phyloP scores from a whole-genome alignment of 2,797 vertebrate genomes.

The Oreochromis grahami region DNA sequence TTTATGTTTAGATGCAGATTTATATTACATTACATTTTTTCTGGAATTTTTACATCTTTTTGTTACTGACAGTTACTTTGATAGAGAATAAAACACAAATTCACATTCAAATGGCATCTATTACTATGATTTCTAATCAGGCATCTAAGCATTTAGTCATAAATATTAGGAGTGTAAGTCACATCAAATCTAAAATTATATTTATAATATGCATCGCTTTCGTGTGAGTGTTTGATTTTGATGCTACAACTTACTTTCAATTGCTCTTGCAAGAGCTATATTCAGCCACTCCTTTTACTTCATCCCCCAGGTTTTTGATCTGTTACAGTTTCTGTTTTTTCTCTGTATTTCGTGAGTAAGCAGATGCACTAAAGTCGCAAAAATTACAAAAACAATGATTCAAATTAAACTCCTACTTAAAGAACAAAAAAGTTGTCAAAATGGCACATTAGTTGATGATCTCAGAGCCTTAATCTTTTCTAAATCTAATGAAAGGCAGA shows the following conservation, averaged over 20 bases:
- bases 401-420: not conserved
- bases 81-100: not conserved
- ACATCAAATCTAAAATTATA: not conserved
- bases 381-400: not conserved
- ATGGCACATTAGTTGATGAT: not conserved
- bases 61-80: not conserved
- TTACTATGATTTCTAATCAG: not conserved
- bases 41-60: not conserved
- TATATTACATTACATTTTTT: not conserved
- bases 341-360: not conserved
- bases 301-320: not conserved
- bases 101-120: not conserved
- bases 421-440: not conserved
- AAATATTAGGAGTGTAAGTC: not conserved
- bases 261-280: not conserved
- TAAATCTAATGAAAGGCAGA: not conserved
- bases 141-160: not conserved
- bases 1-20: not conserved
- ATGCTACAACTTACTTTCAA: not conserved
- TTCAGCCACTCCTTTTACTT: not conserved
- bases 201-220: not conserved
- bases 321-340: not conserved
- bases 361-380: not conserved
- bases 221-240: not conserved
- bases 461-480: not conserved